Base-by-base conservation (phyloP, 1,140 invertebrate genomes). In the Alviniconcha marisindica region DNA sequence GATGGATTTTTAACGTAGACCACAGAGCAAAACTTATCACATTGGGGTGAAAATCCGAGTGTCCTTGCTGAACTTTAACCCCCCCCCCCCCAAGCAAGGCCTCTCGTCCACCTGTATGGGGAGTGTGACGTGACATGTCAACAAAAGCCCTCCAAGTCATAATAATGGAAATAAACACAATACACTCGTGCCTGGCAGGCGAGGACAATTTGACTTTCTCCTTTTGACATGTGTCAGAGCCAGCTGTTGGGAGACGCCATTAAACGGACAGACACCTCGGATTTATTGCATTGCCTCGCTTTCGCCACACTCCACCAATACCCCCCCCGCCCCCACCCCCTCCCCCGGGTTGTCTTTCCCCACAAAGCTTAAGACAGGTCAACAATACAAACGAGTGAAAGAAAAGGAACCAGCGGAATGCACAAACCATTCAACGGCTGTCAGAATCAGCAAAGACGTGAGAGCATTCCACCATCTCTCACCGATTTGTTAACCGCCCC, bases 201-300 rank as follows among this genome's bases (percentile, higher is more conserved):
- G 38, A 36, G n/a, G 73, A 76, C 73, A 76, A 76, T 76, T 51
- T 36, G 7, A 40, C 73, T 76, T 51, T 76, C 28, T 48, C 73
- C 12, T 40, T 33, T 40, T 76, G 73, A 76, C 73, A 76, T 48
- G 73, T 76, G 73, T 76, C 73, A 76, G 40, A 48, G 10, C n/a
- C 73, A 76, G 73, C 44, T 76, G 73, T 54, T 76, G 73, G 51
- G 51, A 76, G 73, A 48, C 51, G 40, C 38, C 73, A 76, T 76
- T 76, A 76, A 76, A 40, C 14, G 15, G 40, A 15, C 36, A 71
- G 73, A 54, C 73, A 76, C 40, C 42, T 40, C 38, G 24, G 42
- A 76, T 76, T 76, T 76, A 76, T 51, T 48, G 44, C 69, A 71
- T 40, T 24, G 44, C 7, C 7, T 33, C 69, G 33, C 69, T 40